Base-by-base conservation (phyloP, 2,797 vertebrate species). In the Hyperoplus lanceolatus region DNA sequence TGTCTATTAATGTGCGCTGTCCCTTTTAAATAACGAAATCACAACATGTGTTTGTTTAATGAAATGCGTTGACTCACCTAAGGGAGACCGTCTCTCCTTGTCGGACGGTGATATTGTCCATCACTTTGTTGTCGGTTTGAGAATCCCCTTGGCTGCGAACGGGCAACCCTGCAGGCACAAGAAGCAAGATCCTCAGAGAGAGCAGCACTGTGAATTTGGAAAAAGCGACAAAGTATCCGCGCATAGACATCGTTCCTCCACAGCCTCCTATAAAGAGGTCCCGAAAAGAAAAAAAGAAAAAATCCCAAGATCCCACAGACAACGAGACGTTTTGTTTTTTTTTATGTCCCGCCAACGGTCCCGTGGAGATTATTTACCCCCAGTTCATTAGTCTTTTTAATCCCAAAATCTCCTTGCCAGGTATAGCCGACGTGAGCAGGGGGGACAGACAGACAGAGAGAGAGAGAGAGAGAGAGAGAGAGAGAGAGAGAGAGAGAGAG, bases 91-190 rank as follows among this genome's bases (percentile, higher is more conserved):
- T 97, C 93, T 98, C 97, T 86, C 98, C 97, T 87, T 99, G 97
- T 71, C 96, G 95, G 93, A 97, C 97, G 72, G 97, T 99, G 93
- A 99, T 97, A 84, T 99, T 99, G 96, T 99, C 98, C 97, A 98
- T 98, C 43, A 98, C 96, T 96, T 96, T 98, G 95, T 96, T 97
- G 93, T 98, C 97, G 73, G 93, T 90, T 64, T 96, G 96, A 93
- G 97, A 94, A 79, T 98, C 97, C 90, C 96, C 97, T 74, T 96
- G 95, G 92, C 97, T 97, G 93, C 96, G 95, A 92, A 98, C 98
- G 1, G 97, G 97, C 95, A 97, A 96, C 95, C 98, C 97, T 99
- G 97, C 95, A 90, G 97, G 97, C 91, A 99, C 92, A 97, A 99
- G 94, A 96, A 99, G 96, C 94, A 98, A 95, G 89, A 99, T 95